Base-by-base conservation (phyloP, 2,888 invertebrate species). In the Augiades crinisus region DNA sequence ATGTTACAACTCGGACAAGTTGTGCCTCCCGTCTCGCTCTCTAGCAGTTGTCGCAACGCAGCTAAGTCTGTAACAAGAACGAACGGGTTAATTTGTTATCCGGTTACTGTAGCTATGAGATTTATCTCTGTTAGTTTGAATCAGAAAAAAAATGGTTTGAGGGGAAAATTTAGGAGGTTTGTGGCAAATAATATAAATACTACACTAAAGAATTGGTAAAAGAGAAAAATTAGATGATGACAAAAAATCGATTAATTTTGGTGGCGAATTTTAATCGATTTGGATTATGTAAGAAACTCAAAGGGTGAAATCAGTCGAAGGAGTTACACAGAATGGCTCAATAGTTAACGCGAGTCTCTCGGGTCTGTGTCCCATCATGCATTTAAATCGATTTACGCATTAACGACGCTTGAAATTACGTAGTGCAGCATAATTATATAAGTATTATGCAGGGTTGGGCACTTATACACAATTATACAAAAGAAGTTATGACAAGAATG, bases 1-100 rank as follows among this genome's bases (percentile, higher is more conserved):
- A 97, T 96, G 83, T 94, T 94, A 91, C 96, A 96, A 81, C 95
- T 95, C 61, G 96, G 96, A 83, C 96, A 96, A 58, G 91, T 92
- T 44, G 92, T 91, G 59, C 92, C 92, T 52, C 92, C 93, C 53
- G 93, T 92, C 79, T 95, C 95, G 69, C 93, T 93, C 75, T 95
- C 95, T 71, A 95, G 91, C 60, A 96, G 91, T 65, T 95, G 94
- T 62, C 95, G 91, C 71, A 96, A 94, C 64, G 95, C 95, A 67
- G 95, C 95, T 78, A 96, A 90, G 90, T 96, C 96, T 96, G 92
- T 7, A 93, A 93, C 65, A 75, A 74, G 12, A 41, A 58, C 61
- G 19, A 55, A 51, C 31, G 14, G n/a, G 33, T 34, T 34, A 45
- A 22, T 34, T 33, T 44, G 30, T 44, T 33, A 44, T 31, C 10